A percentile compares a stretch with the other conserved stretches of the same genome.
Conservation (phyloP, 2,797 vertebrate species). For the Protosalanx chinensis region DNA sequence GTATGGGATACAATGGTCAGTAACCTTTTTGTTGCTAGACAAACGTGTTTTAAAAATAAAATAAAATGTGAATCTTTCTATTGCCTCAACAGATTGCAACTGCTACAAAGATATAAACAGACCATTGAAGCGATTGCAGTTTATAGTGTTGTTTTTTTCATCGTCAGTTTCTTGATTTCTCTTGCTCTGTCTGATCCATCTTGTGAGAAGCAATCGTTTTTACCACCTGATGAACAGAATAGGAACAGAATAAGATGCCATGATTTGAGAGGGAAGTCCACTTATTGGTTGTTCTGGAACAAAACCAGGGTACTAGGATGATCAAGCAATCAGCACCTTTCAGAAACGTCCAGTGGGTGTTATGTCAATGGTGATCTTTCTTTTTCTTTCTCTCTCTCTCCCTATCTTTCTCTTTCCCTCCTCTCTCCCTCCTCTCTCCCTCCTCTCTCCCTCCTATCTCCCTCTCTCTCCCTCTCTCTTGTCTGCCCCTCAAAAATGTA, state of each 20-base stretch:
- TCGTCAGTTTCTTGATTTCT: not conserved
- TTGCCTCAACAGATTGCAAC: constrained; percentile 79
- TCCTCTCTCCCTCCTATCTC: too few species aligned
- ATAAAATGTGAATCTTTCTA: constrained; percentile 79
- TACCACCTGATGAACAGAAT: not conserved
- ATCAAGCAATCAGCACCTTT: too few species aligned
- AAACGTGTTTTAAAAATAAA: constrained; percentile 73
- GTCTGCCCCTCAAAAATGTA: too few species aligned
- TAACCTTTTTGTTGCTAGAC: constrained; percentile 77
- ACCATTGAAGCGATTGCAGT: constrained; percentile 66
- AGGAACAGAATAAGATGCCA: not conserved
- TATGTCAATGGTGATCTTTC: too few species aligned
- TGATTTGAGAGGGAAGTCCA: not conserved
- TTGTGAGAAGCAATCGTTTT: not conserved
- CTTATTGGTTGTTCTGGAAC: too few species aligned
- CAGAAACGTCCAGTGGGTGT: too few species aligned
- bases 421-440: too few species aligned
- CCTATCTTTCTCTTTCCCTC: too few species aligned
- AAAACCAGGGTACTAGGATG: too few species aligned
- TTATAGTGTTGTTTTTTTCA: constrained; percentile 56
- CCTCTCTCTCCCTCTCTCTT: too few species aligned
- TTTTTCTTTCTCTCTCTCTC: too few species aligned
- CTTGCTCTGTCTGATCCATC: not conserved
- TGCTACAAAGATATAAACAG: constrained; percentile 78
- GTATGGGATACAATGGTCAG: constrained; percentile 65